Percentiles rank a stretch among this genome's conserved stretches.
Evolutionary conservation across 1,140 invertebrate species (phyloP).

Genomic region (Panagrolaimus sp.): DNA sequence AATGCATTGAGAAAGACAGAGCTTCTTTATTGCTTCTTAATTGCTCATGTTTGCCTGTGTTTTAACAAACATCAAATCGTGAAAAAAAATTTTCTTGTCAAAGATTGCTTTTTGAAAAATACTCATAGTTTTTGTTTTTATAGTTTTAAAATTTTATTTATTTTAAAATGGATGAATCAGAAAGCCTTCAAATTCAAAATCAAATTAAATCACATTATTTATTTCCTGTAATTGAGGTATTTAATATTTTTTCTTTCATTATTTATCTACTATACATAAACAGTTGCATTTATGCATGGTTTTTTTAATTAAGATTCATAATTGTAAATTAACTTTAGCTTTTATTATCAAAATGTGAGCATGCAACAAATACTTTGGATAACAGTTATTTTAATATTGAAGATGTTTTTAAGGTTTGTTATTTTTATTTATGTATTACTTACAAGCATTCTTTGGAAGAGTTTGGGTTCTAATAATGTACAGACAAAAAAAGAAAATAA

Average conservation of each 20-base stretch:
- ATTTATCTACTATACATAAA: neutral
- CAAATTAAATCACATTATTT: slow-evolving; percentile 1
- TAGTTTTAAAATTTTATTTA: neutral
- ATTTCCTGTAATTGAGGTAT: slow-evolving; percentile 6
- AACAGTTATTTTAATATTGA: neutral
- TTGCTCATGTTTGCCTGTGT: neutral
- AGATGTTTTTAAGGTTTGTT: slow-evolving; percentile 5
- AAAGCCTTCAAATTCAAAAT: neutral
- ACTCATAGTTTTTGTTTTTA: neutral
- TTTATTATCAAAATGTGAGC: neutral
- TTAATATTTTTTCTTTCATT: neutral
- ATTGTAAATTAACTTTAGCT: neutral
- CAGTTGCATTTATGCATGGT: no score
- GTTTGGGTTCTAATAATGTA: neutral
- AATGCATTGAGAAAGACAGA: neutral
- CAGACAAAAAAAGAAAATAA: slow-evolving; percentile 7
- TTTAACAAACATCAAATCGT: neutral
- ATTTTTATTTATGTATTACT: neutral
- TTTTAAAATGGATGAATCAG: neutral
- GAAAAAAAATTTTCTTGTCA: neutral
- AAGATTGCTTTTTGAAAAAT: neutral
- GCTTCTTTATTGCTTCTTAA: no score
- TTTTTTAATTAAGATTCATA: neutral
- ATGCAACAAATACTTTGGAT: neutral
- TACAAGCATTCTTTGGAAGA: neutral